phyloP scores from a whole-genome alignment of 2,113 vertebrate species.

The Hippolais icterina region DNA sequence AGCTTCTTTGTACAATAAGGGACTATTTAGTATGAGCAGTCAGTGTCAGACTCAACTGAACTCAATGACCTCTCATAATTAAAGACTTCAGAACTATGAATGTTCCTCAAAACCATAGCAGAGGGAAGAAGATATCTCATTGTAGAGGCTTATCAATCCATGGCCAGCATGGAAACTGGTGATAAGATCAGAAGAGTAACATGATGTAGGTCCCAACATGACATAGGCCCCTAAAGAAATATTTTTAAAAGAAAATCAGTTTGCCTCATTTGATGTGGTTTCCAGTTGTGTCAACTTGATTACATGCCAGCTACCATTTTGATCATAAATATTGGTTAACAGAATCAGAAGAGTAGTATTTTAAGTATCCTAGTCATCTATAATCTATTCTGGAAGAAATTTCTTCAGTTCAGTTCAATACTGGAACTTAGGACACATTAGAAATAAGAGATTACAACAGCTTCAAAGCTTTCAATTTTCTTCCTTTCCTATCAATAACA shows the following conservation, averaged over 20 bases:
- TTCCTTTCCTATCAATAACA: background rate
- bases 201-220: background rate
- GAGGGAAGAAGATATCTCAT: background rate
- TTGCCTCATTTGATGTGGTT: background rate
- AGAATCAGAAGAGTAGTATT: background rate
- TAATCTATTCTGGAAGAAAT: background rate
- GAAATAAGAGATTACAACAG: background rate
- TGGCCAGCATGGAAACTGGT: background rate
- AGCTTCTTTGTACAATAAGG: background rate
- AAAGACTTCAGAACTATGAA: background rate
- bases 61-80: background rate
- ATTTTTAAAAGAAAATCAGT: background rate
- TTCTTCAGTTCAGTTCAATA: background rate
- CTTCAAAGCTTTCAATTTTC: background rate
- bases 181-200: background rate
- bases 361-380: background rate
- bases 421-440: background rate
- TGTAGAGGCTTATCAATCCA: background rate
- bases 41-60: background rate
- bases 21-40: background rate
- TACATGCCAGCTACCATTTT: background rate
- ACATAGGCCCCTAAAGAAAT: background rate
- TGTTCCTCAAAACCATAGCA: background rate
- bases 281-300: background rate
- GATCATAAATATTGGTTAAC: background rate